These are phyloP conservation scores for Girardinichthys multiradiatus DNA, from an alignment of 2,113 vertebrate species.

Conservation along the genomic window DNA sequence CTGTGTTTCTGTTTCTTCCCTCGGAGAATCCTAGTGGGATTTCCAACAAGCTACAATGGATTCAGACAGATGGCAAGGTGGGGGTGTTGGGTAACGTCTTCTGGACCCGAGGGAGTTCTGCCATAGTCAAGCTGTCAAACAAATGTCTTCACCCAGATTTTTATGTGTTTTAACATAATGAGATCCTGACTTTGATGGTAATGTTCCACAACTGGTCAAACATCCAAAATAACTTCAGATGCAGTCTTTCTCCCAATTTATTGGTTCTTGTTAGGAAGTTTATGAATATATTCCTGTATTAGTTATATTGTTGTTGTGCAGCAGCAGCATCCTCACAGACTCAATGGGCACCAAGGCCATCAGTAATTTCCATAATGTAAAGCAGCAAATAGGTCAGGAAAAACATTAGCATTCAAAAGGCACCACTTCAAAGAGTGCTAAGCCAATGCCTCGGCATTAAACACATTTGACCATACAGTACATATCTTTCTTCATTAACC, in stretches of 20 bases:
- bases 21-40: slow-evolving; percentile 60
- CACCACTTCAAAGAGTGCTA: slow-evolving; percentile 72
- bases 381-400: slow-evolving; percentile 78
- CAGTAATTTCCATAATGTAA: slow-evolving; percentile 73
- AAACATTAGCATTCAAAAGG: slow-evolving; percentile 75
- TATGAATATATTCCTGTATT: slow-evolving; percentile 34
- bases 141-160: slow-evolving; percentile 63
- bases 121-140: slow-evolving; percentile 68
- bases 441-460: slow-evolving; percentile 63
- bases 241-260: slow-evolving; percentile 3
- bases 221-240: slow-evolving; percentile 25
- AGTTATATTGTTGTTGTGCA: slow-evolving; percentile 64
- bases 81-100: slow-evolving; percentile 62
- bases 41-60: slow-evolving; percentile 68
- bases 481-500: slow-evolving; percentile 68
- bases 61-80: slow-evolving; percentile 75
- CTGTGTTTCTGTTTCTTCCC: slow-evolving; percentile 65
- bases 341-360: slow-evolving; percentile 60
- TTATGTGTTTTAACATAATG: slow-evolving; percentile 48
- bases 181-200: slow-evolving; percentile 47
- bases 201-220: slow-evolving; percentile 39
- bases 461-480: slow-evolving; percentile 73
- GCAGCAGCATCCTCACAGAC: slow-evolving; percentile 38
- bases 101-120: slow-evolving; percentile 59
- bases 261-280: slow-evolving; percentile 33